These are phyloP conservation scores for Hiodon alosoides DNA, from an alignment of 2,113 vertebrate species.

Conservation along the genomic window DNA sequence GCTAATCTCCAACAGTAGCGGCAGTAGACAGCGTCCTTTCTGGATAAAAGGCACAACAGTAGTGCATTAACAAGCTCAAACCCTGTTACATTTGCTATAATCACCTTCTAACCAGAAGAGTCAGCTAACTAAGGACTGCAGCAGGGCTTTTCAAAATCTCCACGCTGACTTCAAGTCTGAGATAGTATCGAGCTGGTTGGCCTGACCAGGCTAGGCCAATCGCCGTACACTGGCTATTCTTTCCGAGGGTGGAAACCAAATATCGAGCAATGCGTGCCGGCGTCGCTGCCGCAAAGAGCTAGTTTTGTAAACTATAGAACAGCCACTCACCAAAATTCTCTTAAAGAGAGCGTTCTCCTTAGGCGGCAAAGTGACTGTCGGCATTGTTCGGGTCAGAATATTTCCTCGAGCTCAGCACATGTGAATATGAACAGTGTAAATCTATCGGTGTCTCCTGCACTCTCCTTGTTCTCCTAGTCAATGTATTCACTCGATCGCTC, in stretches of 20 bases:
- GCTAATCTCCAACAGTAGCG: too few species aligned
- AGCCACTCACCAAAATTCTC: slow-evolving; percentile 82
- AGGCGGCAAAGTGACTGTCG: slow-evolving; percentile 82
- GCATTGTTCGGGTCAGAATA: slow-evolving; percentile 67
- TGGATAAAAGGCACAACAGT: too few species aligned
- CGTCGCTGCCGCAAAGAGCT: not conserved
- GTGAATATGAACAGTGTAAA: slow-evolving; percentile 51
- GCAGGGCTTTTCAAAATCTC: not conserved
- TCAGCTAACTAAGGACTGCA: not conserved
- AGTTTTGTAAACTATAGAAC: not conserved
- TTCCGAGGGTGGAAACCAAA: not conserved
- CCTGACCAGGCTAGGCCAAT: not conserved
- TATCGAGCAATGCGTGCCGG: slow-evolving; percentile 1
- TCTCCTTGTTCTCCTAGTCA: slow-evolving; percentile 24
- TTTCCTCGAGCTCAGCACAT: slow-evolving; percentile 39
- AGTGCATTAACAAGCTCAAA: too few species aligned
- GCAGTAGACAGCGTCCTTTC: too few species aligned
- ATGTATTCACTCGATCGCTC: slow-evolving; percentile 37
- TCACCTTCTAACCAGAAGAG: too few species aligned
- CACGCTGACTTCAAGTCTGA: not conserved
- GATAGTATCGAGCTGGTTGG: not conserved
- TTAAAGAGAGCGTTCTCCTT: slow-evolving; percentile 96
- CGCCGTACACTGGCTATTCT: not conserved
- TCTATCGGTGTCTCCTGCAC: slow-evolving; percentile 45
- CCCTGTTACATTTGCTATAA: too few species aligned